Percentiles rank a stretch among this genome's conserved stretches.
phyloP scores from a whole-genome alignment of 2,888 invertebrate genomes.

The Theodoxus fluviatilis region DNA sequence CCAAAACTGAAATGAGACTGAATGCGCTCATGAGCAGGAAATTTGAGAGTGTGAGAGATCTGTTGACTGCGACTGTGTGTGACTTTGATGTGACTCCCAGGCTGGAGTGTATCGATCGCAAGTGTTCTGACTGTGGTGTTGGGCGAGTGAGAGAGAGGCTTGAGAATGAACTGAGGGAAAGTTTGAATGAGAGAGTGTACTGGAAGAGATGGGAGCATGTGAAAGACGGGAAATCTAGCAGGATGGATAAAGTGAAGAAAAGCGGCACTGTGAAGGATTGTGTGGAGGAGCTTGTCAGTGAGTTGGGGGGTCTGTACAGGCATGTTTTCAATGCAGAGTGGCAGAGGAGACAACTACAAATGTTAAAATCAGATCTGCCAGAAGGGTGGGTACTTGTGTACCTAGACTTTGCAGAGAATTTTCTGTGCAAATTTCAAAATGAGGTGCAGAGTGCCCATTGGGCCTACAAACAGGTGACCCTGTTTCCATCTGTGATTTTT shows the following conservation, averaged over 20 bases:
- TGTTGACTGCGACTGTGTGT: constrained; percentile 4
- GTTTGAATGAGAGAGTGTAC: background rate
- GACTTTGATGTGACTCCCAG: background rate
- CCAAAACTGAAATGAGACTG: constrained; percentile 2
- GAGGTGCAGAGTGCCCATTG: constrained; percentile 25
- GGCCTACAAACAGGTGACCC: constrained; percentile 25
- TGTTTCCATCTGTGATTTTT: constrained; percentile 14
- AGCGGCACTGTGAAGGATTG: constrained; percentile 2
- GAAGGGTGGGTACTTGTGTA: constrained; percentile 21
- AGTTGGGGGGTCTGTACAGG: background rate
- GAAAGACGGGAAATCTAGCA: background rate
- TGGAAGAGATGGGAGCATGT: constrained; percentile 10
- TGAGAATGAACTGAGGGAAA: background rate
- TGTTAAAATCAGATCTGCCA: background rate
- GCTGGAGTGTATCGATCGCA: background rate
- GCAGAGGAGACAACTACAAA: constrained; percentile 1
- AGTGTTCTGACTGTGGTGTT: background rate
- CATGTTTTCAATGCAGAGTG: constrained; percentile 18
- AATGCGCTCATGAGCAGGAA: background rate
- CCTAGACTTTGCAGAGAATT: constrained; percentile 26
- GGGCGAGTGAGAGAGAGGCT: background rate
- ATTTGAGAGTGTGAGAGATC: background rate
- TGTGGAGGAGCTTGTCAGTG: background rate
- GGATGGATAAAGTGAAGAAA: constrained; percentile 20
- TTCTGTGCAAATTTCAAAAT: constrained; percentile 22